Evolutionary conservation across 2,113 vertebrate species (phyloP), one percentile per base, ranked within the genome.

Genomic region (Eublepharis macularius): DNA sequence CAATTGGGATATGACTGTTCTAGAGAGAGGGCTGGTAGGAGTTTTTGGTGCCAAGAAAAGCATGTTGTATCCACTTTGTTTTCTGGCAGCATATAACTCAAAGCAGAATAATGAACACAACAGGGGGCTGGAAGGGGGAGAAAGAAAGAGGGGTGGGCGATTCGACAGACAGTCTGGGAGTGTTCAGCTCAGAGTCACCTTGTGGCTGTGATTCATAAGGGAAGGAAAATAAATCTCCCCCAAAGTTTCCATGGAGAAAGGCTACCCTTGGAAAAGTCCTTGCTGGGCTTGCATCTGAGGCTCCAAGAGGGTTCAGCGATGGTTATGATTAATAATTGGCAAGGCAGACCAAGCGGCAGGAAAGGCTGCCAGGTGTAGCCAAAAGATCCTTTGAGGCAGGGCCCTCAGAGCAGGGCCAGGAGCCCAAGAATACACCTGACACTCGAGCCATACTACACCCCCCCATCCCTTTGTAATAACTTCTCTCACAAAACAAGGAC

Each of bases 171-270:
- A 29, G 82, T 14, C 87, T 87, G 74, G 70, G 88, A 92, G 92
- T 82, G 88, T 60, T 68, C 79, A 88, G 90, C 88, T 91, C 86
- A 91, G 34, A 69, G 51, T 90, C 90, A 91, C 76, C 86, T 63
- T 87, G 69, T 76, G 47, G 73, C 72, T 74, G 63, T 41, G 0
- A 84, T 85, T 92, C 85, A 66, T 26, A 84, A 82, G 34, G 76
- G 69, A 36, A 90, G 84, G 0, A 0, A 87, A 92, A 87, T 75
- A 77, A 92, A 85, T 84, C 77, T 69, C 76, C 24, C 75, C 86
- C 89, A 89, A 75, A 88, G 86, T 66, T 75, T 80, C 82, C 72
- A 29, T 80, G 77, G 29, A 12, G 2, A 57, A 82, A n/a, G 60
- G 88, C 83, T 11, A 7, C 0, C 2, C 0, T 80, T 0, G 0